Evolutionary conservation across 2,888 invertebrate genomes (phyloP).

Genomic region (Thereva nobilitata): DNA sequence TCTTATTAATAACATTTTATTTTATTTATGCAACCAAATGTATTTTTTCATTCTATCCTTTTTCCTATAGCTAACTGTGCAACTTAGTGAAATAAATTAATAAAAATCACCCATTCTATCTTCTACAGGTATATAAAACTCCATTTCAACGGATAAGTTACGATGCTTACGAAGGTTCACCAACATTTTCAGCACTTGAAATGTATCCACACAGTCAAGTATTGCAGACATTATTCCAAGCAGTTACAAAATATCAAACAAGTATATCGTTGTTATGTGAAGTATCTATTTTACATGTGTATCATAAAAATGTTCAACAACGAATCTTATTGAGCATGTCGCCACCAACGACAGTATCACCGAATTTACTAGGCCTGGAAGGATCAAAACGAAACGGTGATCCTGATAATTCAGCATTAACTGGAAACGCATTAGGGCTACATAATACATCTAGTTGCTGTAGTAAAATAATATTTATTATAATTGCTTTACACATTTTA

Average conservation of each 20-base stretch:
- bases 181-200: conserved; percentile 56
- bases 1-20: too few relatives aligned
- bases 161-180: conserved; percentile 55
- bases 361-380: conserved; percentile 57
- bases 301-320: conserved; percentile 58
- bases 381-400: conserved; percentile 57
- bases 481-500: conserved; percentile 15
- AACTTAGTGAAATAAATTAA: not conserved
- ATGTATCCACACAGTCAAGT: conserved; percentile 57
- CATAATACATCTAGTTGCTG: conserved; percentile 13
- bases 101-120: conserved; percentile 23
- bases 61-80: too few relatives aligned
- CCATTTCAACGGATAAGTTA: conserved; percentile 57
- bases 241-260: conserved; percentile 55
- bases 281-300: conserved; percentile 57
- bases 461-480: conserved; percentile 22
- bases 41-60: too few relatives aligned
- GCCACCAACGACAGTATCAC: conserved; percentile 56
- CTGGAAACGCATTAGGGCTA: conserved; percentile 46
- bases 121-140: conserved; percentile 54
- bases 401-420: conserved; percentile 58
- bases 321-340: conserved; percentile 53
- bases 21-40: too few relatives aligned
- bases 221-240: conserved; percentile 56
- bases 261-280: conserved; percentile 56